Percentiles rank a stretch among this genome's conserved stretches.
Evolutionary conservation across 2,888 invertebrate species (phyloP).

Genomic region (Diploptera punctata): DNA sequence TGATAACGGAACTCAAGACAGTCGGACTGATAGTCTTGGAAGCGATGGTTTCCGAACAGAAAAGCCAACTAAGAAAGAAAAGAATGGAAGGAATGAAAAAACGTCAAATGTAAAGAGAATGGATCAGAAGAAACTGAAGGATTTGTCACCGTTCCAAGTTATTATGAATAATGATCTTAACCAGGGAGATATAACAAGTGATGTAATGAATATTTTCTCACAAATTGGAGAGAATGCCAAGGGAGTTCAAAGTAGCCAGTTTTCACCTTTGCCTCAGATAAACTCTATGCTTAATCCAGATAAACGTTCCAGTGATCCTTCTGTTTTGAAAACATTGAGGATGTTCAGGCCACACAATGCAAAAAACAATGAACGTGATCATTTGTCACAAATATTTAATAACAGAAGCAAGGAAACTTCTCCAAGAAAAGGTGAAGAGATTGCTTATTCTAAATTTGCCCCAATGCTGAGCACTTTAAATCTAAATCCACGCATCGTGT

Average conservation of each 20-base stretch:
- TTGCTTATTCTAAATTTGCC: constrained; percentile 41
- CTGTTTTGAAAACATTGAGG: constrained; percentile 59
- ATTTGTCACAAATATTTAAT: constrained; percentile 3
- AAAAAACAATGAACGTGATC: constrained; percentile 48
- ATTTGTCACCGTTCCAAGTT: constrained; percentile 32
- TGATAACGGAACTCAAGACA: constrained; percentile 59
- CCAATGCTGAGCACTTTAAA: constrained; percentile 55
- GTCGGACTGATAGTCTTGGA: constrained; percentile 50
- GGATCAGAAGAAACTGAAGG: constrained; percentile 20
- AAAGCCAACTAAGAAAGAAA: constrained; percentile 9
- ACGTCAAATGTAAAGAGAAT: constrained; percentile 15
- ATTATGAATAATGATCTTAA: constrained; percentile 35
- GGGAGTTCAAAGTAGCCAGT: constrained; percentile 9
- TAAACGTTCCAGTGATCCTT: constrained; percentile 57
- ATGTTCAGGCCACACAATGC: constrained; percentile 58
- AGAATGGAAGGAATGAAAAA: constrained; percentile 10
- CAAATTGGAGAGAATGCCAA: constrained; percentile 33
- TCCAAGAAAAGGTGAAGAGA: constrained; percentile 10
- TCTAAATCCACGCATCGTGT: constrained; percentile 56
- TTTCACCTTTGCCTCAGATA: background rate
- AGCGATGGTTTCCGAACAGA: constrained; percentile 34
- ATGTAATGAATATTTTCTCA: constrained; percentile 37
- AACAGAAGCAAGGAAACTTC: constrained; percentile 22
- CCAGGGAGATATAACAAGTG: constrained; percentile 16
- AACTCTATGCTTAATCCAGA: constrained; percentile 50